A percentile compares a stretch with the other conserved stretches of the same genome.
phyloP scores from a whole-genome alignment of 2,797 vertebrate species.

The Danio aesculapii region DNA sequence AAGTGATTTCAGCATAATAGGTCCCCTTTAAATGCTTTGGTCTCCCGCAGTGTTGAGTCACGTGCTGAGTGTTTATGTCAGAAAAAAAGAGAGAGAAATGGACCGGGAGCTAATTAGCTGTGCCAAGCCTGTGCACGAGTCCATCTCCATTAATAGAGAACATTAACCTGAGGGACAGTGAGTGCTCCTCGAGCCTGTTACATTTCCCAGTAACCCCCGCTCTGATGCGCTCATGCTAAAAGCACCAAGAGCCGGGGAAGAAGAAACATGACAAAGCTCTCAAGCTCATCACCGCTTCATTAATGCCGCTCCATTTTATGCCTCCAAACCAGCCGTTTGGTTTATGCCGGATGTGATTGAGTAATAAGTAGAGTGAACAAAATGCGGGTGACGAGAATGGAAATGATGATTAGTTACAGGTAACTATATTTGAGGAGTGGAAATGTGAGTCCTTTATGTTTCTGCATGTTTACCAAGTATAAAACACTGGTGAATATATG shows the following conservation, averaged over 20 bases:
- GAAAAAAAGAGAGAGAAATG: slow-evolving; percentile 73
- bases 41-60: slow-evolving; percentile 42
- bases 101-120: slow-evolving; percentile 83
- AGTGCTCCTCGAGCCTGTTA: slow-evolving; percentile 78
- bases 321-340: not conserved
- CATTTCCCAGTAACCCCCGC: slow-evolving; percentile 77
- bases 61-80: slow-evolving; percentile 51
- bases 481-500: not conserved
- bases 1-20: too few species aligned
- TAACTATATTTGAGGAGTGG: not conserved
- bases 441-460: not conserved
- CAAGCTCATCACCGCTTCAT: slow-evolving; percentile 23
- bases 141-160: slow-evolving; percentile 84
- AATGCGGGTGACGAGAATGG: not conserved
- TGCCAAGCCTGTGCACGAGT: slow-evolving; percentile 76
- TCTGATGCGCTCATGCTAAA: slow-evolving; percentile 70
- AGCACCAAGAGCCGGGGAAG: slow-evolving; percentile 46
- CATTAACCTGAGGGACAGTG: slow-evolving; percentile 85
- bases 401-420: not conserved
- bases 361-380: not conserved
- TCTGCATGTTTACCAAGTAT: not conserved
- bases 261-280: slow-evolving; percentile 36
- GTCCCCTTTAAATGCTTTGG: too few species aligned
- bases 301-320: slow-evolving; percentile 20
- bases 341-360: not conserved